Percentiles rank a stretch among this genome's conserved stretches.
These are phyloP conservation scores for Oceanodroma tethys DNA, from an alignment of 2,113 vertebrate species.

Conservation along the genomic window DNA sequence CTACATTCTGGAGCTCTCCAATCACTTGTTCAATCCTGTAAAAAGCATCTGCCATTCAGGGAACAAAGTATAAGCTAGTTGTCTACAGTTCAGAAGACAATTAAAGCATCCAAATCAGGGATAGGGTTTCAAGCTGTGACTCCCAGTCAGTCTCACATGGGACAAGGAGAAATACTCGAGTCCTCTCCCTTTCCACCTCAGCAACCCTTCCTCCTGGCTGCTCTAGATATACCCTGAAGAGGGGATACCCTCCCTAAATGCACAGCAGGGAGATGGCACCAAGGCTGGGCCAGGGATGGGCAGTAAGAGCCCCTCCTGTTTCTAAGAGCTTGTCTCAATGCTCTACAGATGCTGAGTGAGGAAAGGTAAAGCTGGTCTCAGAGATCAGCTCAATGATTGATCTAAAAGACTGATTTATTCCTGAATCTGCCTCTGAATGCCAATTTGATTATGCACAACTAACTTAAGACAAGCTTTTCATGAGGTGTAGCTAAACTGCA, in stretches of 20 bases:
- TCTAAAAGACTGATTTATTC: neutral
- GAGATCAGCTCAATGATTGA: neutral
- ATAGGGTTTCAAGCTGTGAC: neutral
- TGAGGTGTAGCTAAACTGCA: neutral
- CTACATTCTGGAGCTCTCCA: neutral
- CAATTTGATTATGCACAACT: neutral
- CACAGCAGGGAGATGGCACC: neutral
- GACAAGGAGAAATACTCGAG: neutral
- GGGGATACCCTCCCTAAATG: neutral
- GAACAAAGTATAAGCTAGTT: neutral
- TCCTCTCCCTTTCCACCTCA: neutral
- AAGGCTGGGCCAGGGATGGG: too few relatives aligned
- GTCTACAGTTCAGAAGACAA: neutral
- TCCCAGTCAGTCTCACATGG: rapidly evolving
- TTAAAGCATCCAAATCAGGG: neutral
- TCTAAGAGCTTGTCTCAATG: neutral
- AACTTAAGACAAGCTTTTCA: neutral
- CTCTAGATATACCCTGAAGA: neutral
- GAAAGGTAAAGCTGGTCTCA: neutral
- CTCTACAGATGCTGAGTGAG: neutral
- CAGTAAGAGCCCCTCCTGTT: neutral
- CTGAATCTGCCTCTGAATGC: neutral
- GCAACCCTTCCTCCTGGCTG: neutral
- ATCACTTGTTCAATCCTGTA: neutral
- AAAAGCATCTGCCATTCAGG: neutral